Percentiles rank a stretch among this genome's conserved stretches.
These are phyloP conservation scores for Iphiclides podalirius DNA, from an alignment of 2,888 invertebrate genomes.

Conservation along the genomic window DNA sequence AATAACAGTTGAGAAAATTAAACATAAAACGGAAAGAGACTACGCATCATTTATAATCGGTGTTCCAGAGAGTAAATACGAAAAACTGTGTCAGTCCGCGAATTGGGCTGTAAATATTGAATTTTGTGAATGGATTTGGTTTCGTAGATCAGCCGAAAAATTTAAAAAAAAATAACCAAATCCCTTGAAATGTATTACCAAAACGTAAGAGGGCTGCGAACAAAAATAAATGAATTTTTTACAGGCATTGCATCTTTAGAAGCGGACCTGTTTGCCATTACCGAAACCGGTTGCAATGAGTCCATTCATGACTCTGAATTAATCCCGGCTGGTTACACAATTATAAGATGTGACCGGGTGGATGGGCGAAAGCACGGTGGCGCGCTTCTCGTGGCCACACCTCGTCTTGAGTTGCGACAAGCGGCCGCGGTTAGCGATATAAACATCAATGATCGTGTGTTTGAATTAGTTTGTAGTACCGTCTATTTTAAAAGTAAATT, in stretches of 20 bases:
- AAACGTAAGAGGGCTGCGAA: conserved; percentile 22
- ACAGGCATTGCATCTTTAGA: neutral
- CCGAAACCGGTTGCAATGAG: conserved; percentile 26
- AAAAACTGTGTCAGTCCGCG: conserved; percentile 25
- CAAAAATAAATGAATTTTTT: neutral
- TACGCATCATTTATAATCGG: conserved; percentile 33
- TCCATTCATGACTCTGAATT: conserved; percentile 2
- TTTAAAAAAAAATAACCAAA: conserved; percentile 6
- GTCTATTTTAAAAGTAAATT: no score
- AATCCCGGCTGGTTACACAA: neutral
- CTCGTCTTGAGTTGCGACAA: conserved; percentile 21
- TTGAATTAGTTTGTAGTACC: neutral
- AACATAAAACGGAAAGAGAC: conserved; percentile 31
- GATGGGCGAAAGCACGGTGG: conserved; percentile 29
- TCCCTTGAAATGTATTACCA: conserved; percentile 17
- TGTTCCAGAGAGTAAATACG: conserved; percentile 29
- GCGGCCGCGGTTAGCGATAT: neutral
- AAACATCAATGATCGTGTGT: neutral
- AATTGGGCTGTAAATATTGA: conserved; percentile 30
- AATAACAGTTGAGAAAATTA: conserved; percentile 30
- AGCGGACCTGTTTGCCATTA: conserved; percentile 31
- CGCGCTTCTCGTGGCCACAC: conserved; percentile 28
- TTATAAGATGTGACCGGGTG: conserved; percentile 27
- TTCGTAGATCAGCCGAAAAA: conserved; percentile 27
- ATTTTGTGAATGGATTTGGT: conserved; percentile 33